Base-by-base conservation (phyloP, 2,888 invertebrate species). In the Zeuzera pyrina region DNA sequence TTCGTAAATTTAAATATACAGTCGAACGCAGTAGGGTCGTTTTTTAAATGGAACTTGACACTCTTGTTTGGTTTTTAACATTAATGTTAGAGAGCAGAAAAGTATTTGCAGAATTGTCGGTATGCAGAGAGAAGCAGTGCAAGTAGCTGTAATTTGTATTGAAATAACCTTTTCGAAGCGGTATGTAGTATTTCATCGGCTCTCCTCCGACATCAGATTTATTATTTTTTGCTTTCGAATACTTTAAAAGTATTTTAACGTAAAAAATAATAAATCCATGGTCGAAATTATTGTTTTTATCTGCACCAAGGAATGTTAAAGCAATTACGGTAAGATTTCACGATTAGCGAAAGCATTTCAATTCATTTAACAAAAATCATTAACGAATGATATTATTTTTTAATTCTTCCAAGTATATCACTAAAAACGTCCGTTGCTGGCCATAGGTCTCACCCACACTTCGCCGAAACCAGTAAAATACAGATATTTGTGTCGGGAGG, bases 211-310 rank as follows among this genome's bases (percentile, higher is more conserved):
- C 57, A 55, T 57, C 58, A 53, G 78, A 79, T 81, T 79, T 81
- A 78, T 83, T 78, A 78, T 83, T 79, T 79, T 78, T 79, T 77
- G 67, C 73, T 53, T 51, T 53, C 62, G 52, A 57, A n/a, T n/a
- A 57, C 69, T 68, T 68, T 78, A 76, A 70, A 78, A 74, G 73
- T 64, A 71, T n/a, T n/a, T n/a, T n/a, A n/a, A n/a, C n/a, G n/a
- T n/a, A n/a, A n/a, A n/a, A n/a, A n/a, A n/a, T n/a, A n/a, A n/a
- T n/a, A n/a, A n/a, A n/a, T n/a, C n/a, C n/a, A n/a, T n/a, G n/a
- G n/a, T n/a, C 73, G 57, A 68, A 81, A 83, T 83, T 78, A 83
- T 83, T 81, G 81, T 83, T 79, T 83, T 83, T 83, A 73, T 78
- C 73, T 70, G 60, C 70, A 57, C 49, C 56, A n/a, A 57, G 79